Percentiles rank a stretch among this genome's conserved stretches.
Conservation (phyloP, 2,888 invertebrate genomes). For the Trichopoda pennipes region DNA sequence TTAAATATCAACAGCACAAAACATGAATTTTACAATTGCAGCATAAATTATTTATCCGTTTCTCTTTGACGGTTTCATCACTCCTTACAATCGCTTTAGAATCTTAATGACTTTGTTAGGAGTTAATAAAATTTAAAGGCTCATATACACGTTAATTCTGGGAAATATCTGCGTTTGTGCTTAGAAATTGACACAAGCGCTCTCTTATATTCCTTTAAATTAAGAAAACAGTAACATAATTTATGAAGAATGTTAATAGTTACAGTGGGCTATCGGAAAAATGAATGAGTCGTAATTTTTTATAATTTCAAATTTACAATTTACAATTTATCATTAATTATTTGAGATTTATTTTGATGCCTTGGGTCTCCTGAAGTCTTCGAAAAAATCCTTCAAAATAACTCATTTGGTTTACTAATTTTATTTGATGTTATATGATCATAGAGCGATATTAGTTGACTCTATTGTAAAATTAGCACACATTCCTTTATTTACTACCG, state of each 20-base stretch:
- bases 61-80: background rate
- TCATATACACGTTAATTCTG: background rate
- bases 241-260: conserved; percentile 12
- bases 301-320: too few relatives aligned
- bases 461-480: too few relatives aligned
- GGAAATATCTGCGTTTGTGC: background rate
- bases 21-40: conserved; percentile 45
- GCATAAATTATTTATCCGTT: conserved; percentile 41
- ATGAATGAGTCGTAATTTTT: too few relatives aligned
- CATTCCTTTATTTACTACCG: too few relatives aligned
- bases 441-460: too few relatives aligned
- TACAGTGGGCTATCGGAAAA: conserved; percentile 39
- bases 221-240: conserved; percentile 28
- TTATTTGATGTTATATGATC: too few relatives aligned
- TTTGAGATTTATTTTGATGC: too few relatives aligned
- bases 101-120: conserved; percentile 61
- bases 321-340: too few relatives aligned
- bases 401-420: too few relatives aligned
- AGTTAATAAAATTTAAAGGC: conserved; percentile 12
- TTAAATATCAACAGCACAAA: conserved; percentile 33
- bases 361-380: too few relatives aligned
- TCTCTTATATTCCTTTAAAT: conserved; percentile 3
- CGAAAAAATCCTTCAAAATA: too few relatives aligned
- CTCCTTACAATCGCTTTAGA: background rate
- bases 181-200: conserved; percentile 37